A percentile compares a stretch with the other conserved stretches of the same genome.
Evolutionary conservation across 2,113 vertebrate genomes (phyloP).

Genomic region (Ceratotherium simum): DNA sequence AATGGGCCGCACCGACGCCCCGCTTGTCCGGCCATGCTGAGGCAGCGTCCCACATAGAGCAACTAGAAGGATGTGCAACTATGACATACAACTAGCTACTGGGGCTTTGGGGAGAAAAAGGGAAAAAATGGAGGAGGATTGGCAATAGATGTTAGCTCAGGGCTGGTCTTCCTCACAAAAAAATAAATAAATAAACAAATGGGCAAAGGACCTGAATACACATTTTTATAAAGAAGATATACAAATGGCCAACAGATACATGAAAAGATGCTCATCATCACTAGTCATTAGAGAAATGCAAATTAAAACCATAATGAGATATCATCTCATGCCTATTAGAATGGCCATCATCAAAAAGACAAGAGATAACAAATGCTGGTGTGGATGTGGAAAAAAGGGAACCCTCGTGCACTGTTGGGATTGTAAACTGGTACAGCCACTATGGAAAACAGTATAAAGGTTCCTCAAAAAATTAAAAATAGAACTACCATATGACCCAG

Average conservation of each 20-base stretch:
- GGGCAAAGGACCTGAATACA: not conserved
- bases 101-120: too few species aligned
- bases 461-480: not conserved
- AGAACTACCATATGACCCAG: not conserved
- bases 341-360: not conserved
- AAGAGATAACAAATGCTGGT: not conserved
- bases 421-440: not conserved
- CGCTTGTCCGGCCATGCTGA: too few species aligned
- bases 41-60: too few species aligned
- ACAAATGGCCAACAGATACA: not conserved
- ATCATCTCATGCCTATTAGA: not conserved
- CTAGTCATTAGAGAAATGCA: not conserved
- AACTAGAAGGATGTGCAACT: too few species aligned
- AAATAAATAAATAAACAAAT: not conserved
- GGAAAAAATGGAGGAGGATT: too few species aligned
- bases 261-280: not conserved
- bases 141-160: too few species aligned
- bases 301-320: not conserved
- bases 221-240: not conserved
- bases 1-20: not conserved
- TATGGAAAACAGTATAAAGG: not conserved
- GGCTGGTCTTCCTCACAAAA: too few species aligned
- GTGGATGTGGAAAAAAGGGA: not conserved
- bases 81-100: too few species aligned
- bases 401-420: not conserved